These are phyloP conservation scores for Gonatopus flavifemur DNA, from an alignment of 1,140 invertebrate genomes.

Conservation along the genomic window DNA sequence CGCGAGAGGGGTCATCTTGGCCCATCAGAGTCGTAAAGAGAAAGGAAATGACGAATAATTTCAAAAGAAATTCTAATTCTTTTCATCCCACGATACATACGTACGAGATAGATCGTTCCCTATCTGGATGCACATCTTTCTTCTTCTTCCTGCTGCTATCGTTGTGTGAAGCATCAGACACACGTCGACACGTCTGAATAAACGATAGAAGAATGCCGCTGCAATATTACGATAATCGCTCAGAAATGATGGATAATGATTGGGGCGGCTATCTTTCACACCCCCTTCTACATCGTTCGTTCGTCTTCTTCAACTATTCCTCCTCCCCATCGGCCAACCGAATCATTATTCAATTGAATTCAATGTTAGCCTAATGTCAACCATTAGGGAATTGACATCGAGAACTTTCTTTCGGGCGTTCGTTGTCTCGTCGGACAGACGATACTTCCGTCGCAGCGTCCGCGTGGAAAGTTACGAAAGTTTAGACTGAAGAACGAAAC, in stretches of 20 bases:
- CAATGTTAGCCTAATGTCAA: constrained; percentile 52
- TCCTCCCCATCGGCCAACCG: neutral
- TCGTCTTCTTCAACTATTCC: neutral
- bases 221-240: constrained; percentile 46
- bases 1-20: too few species aligned
- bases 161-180: too few species aligned
- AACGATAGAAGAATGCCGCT: constrained; percentile 44
- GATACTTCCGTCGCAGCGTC: constrained; percentile 35
- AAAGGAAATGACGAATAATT: too few species aligned
- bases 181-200: constrained; percentile 36
- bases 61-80: too few species aligned
- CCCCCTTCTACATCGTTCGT: constrained; percentile 13
- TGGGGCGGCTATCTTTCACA: constrained; percentile 44
- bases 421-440: constrained; percentile 42
- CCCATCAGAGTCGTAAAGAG: too few species aligned
- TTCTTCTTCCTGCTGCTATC: neutral
- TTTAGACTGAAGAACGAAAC: too few species aligned
- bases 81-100: too few species aligned
- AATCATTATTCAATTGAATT: constrained; percentile 59
- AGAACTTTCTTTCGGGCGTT: constrained; percentile 58
- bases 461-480: too few species aligned
- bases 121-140: constrained; percentile 19
- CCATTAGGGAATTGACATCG: constrained; percentile 58
- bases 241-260: constrained; percentile 52
- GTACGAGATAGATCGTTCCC: too few species aligned